Evolutionary conservation across 2,888 invertebrate genomes (phyloP).

Genomic region (Sepioteuthis lessoniana): DNA sequence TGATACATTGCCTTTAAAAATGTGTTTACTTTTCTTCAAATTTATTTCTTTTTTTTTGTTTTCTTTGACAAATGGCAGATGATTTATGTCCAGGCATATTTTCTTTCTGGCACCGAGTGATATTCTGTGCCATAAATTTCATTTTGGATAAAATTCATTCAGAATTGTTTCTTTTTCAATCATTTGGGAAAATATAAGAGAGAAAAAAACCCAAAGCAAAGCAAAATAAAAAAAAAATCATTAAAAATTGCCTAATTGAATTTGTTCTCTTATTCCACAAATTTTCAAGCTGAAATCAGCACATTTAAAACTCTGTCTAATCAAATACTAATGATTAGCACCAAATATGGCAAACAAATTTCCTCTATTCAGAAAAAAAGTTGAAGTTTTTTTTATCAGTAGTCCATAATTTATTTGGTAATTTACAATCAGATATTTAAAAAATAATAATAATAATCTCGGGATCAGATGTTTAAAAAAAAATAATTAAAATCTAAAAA

Average conservation of each 20-base stretch:
- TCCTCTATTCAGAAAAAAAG: not conserved
- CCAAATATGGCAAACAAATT: not conserved
- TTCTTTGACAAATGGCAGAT: not conserved
- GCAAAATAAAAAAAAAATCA: not conserved
- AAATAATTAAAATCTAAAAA: too few relatives aligned
- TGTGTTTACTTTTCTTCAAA: not conserved
- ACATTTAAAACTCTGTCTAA: not conserved
- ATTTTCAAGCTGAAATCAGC: not conserved
- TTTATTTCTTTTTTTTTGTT: not conserved
- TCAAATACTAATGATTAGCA: not conserved
- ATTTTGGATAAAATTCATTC: not conserved
- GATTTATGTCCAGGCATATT: not conserved
- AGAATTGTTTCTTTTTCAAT: slow-evolving; percentile 3
- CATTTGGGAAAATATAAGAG: not conserved
- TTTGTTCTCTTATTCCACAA: slow-evolving; percentile 1
- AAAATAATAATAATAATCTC: too few relatives aligned
- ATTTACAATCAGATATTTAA: not conserved
- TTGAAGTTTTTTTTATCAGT: not conserved
- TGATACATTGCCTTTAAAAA: not conserved
- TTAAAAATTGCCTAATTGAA: not conserved
- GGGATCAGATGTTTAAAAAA: too few relatives aligned
- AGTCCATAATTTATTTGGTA: not conserved
- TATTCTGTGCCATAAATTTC: not conserved
- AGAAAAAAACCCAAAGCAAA: not conserved
- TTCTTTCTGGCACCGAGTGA: too few relatives aligned